Conservation (phyloP, 30 jellyfish, hydroid and myxozoan species). For the Aurelia coerulea region DNA sequence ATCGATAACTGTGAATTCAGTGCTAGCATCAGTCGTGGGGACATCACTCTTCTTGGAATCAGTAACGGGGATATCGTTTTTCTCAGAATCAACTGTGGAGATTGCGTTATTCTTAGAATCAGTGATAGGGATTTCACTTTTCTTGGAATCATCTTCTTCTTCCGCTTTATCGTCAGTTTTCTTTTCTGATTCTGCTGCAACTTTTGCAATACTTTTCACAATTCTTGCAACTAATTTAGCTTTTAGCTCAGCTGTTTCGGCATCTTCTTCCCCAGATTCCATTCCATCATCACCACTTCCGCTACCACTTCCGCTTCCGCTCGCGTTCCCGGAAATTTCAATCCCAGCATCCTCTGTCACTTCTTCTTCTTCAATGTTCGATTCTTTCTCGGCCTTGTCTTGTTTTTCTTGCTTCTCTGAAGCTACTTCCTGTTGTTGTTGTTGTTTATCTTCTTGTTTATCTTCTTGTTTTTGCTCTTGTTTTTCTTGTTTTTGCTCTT, state of each 20-base stretch:
- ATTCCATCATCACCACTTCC: constrained; percentile 46
- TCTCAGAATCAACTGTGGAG: neutral
- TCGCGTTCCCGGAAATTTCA: neutral
- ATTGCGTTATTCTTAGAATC: too few species aligned
- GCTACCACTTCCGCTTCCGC: constrained; percentile 75
- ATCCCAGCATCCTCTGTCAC: neutral
- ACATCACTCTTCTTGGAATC: constrained; percentile 7
- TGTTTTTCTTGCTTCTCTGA: neutral
- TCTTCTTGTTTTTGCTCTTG: neutral
- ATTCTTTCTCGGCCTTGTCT: constrained; percentile 18
- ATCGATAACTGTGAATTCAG: neutral
- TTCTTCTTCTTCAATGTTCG: constrained; percentile 7
- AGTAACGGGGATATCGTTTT: neutral
- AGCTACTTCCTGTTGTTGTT: neutral
- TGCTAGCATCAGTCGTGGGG: neutral
- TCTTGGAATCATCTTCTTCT: neutral
- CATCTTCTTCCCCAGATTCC: constrained; percentile 20
- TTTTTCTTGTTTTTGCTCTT: neutral
- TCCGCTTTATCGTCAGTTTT: neutral
- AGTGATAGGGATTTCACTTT: neutral
- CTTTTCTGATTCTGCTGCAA: neutral
- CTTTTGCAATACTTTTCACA: constrained; percentile 76
- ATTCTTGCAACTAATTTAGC: constrained; percentile 26
- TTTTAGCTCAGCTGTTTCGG: neutral
- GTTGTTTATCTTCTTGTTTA: neutral